Evolutionary conservation across 2,888 invertebrate genomes (phyloP).

Genomic region (Argynnis bischoffii): DNA sequence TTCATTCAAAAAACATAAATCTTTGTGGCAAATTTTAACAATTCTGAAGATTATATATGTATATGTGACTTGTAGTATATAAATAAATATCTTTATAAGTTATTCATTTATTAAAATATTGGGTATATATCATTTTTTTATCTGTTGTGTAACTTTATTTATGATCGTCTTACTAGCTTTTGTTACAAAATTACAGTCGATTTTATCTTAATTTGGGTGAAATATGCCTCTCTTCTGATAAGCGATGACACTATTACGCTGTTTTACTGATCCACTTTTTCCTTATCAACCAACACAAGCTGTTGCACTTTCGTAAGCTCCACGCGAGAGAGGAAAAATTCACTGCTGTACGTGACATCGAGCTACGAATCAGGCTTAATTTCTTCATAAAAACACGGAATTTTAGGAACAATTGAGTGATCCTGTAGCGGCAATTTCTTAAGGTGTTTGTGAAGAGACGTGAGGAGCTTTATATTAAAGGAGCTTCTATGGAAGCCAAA

Average conservation of each 20-base stretch:
- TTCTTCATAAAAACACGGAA: constrained; percentile 31
- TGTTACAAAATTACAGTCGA: constrained; percentile 39
- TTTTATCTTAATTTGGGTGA: constrained; percentile 39
- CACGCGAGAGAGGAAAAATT: constrained; percentile 8
- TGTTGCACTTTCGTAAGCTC: constrained; percentile 50
- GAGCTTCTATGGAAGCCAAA: constrained; percentile 43
- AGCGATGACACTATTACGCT: constrained; percentile 40
- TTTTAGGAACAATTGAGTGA: constrained; percentile 36
- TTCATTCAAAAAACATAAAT: too few relatives aligned
- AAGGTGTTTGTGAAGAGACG: constrained; percentile 41
- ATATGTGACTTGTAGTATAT: too few relatives aligned
- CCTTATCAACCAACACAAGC: constrained; percentile 55
- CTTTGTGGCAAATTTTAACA: too few relatives aligned
- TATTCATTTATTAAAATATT: constrained; percentile 2
- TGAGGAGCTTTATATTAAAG: constrained; percentile 42
- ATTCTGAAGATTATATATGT: too few relatives aligned
- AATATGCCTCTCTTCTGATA: constrained; percentile 40
- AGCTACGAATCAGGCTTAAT: constrained; percentile 29
- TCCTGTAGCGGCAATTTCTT: constrained; percentile 40
- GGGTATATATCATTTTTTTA: constrained; percentile 7
- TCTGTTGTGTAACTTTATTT: constrained; percentile 27
- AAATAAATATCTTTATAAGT: background rate
- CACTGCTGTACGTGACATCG: constrained; percentile 33
- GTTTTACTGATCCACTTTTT: constrained; percentile 51
- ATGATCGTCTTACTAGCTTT: constrained; percentile 26